Base-by-base conservation (phyloP, 2,113 vertebrate species). In the Pyrgilauda ruficollis region DNA sequence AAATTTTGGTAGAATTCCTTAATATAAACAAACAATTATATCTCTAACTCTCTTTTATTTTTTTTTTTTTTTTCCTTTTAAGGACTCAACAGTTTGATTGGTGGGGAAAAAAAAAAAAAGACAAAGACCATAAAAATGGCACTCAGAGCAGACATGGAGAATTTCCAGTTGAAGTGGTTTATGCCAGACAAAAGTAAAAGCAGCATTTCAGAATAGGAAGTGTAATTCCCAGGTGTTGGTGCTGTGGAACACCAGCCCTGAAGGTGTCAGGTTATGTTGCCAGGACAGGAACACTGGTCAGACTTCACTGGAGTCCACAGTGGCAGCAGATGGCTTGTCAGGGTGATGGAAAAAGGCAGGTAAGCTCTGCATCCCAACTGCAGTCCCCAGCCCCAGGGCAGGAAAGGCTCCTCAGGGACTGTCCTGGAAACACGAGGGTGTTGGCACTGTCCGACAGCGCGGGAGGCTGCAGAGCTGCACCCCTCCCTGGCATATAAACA, bases 361-460 rank as follows among this genome's bases (percentile, higher is more conserved):
- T 55, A 30, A 74, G 61, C 41, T 30, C 28, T 13, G 18, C 2
- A 46, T 20, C 58, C 53, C 19, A 4, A 0, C 1, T 1, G 35
- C n/a, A 46, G 22, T 9, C 43, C 46, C 76, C 67, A 56, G 52
- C 28, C 37, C 30, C 0, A 14, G 46, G 69, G 56, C 41, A 66
- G 50, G 43, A 17, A 26, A 13, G 59, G 41, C n/a, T 23, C n/a
- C 7, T 15, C 59, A 28, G n/a, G 13, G 62, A n/a, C 13, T 9
- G 39, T 16, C 37, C 69, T 13, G 64, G 37, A 62, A 35, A 15
- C n/a, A 3, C 2, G 1, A 27, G 15, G 27, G 21, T 39, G 35
- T 21, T 6, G 0, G 7, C 81, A 10, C 33, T 6, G 35, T 11
- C 68, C 2, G 8, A 15, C 58, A 33, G 76, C 3, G 0, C 0